Conservation (phyloP, 53 echinoderm and acorn worm species). For the Temnopleurus reevesii region DNA sequence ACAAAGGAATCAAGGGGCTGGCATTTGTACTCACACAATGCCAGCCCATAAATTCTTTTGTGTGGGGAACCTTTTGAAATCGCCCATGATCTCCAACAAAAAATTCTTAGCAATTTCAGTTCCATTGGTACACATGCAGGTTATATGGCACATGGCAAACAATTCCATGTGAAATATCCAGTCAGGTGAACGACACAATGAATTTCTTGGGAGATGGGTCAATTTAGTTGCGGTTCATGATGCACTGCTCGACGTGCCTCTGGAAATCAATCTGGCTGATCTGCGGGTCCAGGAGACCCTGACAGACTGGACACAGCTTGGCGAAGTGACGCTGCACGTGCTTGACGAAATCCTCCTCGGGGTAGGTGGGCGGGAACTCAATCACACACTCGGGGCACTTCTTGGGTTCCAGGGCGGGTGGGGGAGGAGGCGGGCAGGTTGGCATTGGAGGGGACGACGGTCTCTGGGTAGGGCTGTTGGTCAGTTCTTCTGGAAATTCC, state of each 20-base stretch:
- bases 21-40: no score
- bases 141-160: no score
- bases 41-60: no score
- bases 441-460: conserved; percentile 13
- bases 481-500: conserved; percentile 35
- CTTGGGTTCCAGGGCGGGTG: conserved; percentile 14
- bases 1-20: no score
- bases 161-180: no score
- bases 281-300: conserved; percentile 59
- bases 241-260: conserved; percentile 24
- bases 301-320: conserved; percentile 80
- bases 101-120: no score
- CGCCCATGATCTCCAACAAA: no score
- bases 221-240: background rate
- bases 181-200: no score
- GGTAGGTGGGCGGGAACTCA: conserved; percentile 69
- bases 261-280: conserved; percentile 37
- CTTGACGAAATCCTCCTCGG: conserved; percentile 75
- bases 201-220: background rate
- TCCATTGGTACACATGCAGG: no score
- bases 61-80: no score
- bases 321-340: conserved; percentile 85
- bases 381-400: conserved; percentile 83
- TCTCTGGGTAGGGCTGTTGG: background rate
- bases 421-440: conserved; percentile 16